Base-by-base conservation (phyloP, 2,888 invertebrate genomes). In the Drosophila greeni region DNA sequence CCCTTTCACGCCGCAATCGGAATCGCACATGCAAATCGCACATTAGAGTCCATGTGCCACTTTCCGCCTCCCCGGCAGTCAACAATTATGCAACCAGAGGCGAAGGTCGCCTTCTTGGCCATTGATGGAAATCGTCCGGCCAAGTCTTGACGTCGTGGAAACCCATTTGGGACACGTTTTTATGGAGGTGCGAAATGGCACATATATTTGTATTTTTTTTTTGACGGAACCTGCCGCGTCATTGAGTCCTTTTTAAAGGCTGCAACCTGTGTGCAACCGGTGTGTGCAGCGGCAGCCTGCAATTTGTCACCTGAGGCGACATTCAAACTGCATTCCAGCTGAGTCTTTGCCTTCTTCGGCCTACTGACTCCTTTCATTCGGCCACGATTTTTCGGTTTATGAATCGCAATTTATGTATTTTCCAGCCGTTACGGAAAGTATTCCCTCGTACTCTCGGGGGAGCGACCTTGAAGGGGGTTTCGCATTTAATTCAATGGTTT, bases 241-340 rank as follows among this genome's bases (percentile, higher is more conserved):
- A 83, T 83, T 80, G 73, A 53, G 61, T 68, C 72, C 76, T 66
- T 74, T 74, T 65, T 61, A 24, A 40, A 65, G 49, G 53, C 9
- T 23, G n/a, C n/a, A n/a, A n/a, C n/a, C n/a, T n/a, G n/a, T n/a
- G 20, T 20, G 58, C 34, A 69, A 57, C 70, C 51, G n/a, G n/a
- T 52, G 54, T 56, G 65, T 53, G 51, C 65, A 62, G 39, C 43
- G 45, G 45, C 45, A 45, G 59, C 48, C 48, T 73, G 70, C 81
- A 69, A 83, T 83, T 82, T 82, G 81, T 82, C 81, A 78, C 83
- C 81, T 80, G 83, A 82, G 81, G 81, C 65, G 83, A 78, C 82
- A 81, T 82, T 82, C 80, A 81, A 65, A 61, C 65, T 52, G 72
- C 53, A 62, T 62, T 56, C 74, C 82, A 79, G 77, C 80, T 78